A percentile compares a stretch with the other conserved stretches of the same genome.
phyloP scores from a whole-genome alignment of 1,140 invertebrate genomes.

The Metaphire vulgaris region DNA sequence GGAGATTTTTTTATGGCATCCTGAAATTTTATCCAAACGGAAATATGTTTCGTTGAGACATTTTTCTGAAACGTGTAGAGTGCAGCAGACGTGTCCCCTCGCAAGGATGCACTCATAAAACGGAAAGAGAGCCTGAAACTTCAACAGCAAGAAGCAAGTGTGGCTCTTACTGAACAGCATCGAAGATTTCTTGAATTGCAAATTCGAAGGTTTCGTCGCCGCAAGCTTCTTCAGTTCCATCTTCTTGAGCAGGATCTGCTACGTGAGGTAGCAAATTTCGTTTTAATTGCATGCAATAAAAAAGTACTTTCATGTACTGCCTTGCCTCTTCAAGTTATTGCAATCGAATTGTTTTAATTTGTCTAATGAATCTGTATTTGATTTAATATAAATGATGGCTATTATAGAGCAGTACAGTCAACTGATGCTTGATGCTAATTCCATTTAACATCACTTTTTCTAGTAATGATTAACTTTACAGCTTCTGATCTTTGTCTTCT shows the following conservation, averaged over 20 bases:
- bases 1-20: too few relatives aligned
- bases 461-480: too few relatives aligned
- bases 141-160: constrained; percentile 82
- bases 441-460: too few relatives aligned
- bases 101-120: constrained; percentile 70
- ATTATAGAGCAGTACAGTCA: too few relatives aligned
- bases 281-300: too few relatives aligned
- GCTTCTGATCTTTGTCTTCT: too few relatives aligned
- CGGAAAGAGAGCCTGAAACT: constrained; percentile 86
- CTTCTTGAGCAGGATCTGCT: constrained; percentile 83
- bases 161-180: constrained; percentile 74
- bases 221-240: constrained; percentile 78
- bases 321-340: background rate
- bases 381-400: too few relatives aligned
- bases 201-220: constrained; percentile 71
- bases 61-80: too few relatives aligned
- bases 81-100: constrained; percentile 82
- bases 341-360: background rate
- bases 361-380: background rate
- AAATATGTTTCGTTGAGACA: too few relatives aligned
- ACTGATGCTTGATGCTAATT: too few relatives aligned
- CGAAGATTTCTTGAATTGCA: constrained; percentile 85
- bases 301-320: background rate
- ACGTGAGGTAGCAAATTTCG: constrained; percentile 80
- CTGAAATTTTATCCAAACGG: too few relatives aligned